Evolutionary conservation across 2,888 invertebrate genomes (phyloP).

Genomic region (Zeuzera pyrina): DNA sequence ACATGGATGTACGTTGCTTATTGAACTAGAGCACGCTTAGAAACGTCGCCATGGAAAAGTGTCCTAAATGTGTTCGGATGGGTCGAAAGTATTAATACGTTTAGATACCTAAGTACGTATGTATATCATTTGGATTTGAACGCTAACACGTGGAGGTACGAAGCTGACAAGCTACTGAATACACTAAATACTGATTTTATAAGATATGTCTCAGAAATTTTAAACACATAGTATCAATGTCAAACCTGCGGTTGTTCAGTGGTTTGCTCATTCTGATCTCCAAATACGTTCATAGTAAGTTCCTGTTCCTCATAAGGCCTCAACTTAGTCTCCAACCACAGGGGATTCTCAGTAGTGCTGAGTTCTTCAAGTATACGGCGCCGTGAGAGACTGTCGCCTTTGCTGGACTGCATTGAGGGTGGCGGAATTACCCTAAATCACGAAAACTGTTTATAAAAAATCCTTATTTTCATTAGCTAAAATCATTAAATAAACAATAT

Average conservation of each 20-base stretch:
- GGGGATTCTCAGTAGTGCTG: slow-evolving; percentile 92
- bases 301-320: slow-evolving; percentile 94
- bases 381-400: slow-evolving; percentile 87
- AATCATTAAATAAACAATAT: too few species aligned
- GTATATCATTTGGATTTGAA: too few species aligned
- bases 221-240: neutral
- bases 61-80: too few species aligned
- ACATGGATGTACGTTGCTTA: too few species aligned
- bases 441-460: slow-evolving; percentile 1
- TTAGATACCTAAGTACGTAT: too few species aligned
- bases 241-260: slow-evolving; percentile 23
- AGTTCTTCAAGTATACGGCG: slow-evolving; percentile 88
- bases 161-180: too few species aligned
- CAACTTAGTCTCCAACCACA: slow-evolving; percentile 94
- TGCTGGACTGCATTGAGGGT: slow-evolving; percentile 84
- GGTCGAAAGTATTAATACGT: too few species aligned
- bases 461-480: neutral
- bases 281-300: slow-evolving; percentile 93
- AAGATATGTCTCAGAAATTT: too few species aligned
- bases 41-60: too few species aligned
- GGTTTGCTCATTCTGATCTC: slow-evolving; percentile 58
- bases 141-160: too few species aligned
- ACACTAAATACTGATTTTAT: too few species aligned
- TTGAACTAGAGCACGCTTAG: too few species aligned
- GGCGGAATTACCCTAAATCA: slow-evolving; percentile 84